Conservation (phyloP, 2,797 vertebrate genomes). For the Anniella stebbinsi region DNA sequence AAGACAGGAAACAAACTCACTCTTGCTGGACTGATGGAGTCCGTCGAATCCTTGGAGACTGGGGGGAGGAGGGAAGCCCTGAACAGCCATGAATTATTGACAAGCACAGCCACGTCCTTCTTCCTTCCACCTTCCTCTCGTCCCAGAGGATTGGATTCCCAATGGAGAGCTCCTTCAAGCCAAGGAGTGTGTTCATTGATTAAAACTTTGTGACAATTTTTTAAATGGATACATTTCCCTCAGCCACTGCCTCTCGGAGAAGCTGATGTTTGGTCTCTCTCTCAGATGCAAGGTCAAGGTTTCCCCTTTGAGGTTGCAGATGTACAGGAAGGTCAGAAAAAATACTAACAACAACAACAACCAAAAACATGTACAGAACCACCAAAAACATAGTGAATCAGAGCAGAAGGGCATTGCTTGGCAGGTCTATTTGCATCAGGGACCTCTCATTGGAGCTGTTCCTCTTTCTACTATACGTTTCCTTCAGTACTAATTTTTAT, state of each 20-base stretch:
- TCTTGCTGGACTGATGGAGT: neutral
- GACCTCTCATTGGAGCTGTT: conserved; percentile 20
- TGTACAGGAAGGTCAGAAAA: conserved; percentile 48
- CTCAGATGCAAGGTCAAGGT: conserved; percentile 40
- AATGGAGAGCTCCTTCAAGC: neutral
- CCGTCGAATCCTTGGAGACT: conserved; percentile 16
- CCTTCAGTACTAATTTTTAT: conserved; percentile 44
- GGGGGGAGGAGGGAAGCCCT: conserved; percentile 3
- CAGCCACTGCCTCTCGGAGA: neutral
- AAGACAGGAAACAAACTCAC: conserved; percentile 33
- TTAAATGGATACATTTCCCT: neutral
- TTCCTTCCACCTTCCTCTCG: neutral
- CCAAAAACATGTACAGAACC: conserved; percentile 16
- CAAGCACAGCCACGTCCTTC: conserved; percentile 34
- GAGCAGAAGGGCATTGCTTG: conserved; percentile 51
- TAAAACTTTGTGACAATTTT: neutral
- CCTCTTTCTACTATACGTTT: conserved; percentile 38
- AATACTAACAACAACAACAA: neutral
- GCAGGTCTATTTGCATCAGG: conserved; percentile 45
- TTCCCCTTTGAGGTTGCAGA: conserved; percentile 46
- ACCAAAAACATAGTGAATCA: conserved; percentile 49
- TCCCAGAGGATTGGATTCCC: conserved; percentile 19
- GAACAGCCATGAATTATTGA: conserved; percentile 42
- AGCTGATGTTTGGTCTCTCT: conserved; percentile 25
- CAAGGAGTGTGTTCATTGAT: conserved; percentile 18